Conservation (phyloP, 2,888 invertebrate genomes). For the Amiota communis region DNA sequence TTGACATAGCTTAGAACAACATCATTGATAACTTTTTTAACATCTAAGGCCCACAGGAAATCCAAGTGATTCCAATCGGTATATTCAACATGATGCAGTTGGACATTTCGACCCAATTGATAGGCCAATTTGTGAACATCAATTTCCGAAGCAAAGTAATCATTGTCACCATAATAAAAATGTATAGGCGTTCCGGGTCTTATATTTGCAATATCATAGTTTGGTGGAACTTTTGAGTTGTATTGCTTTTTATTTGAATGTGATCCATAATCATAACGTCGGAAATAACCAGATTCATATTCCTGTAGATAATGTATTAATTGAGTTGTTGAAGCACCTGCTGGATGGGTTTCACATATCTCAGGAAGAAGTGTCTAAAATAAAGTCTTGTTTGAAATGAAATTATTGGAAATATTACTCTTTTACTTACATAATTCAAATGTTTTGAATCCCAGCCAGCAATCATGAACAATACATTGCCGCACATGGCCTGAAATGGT, state of each 20-base stretch:
- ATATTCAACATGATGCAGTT: conserved; percentile 40
- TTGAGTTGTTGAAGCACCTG: conserved; percentile 50
- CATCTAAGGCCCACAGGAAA: conserved; percentile 46
- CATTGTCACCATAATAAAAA: conserved; percentile 50
- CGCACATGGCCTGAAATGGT: conserved; percentile 41
- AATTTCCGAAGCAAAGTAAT: conserved; percentile 35
- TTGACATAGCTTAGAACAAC: neutral
- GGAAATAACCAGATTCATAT: conserved; percentile 43
- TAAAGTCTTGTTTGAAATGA: neutral
- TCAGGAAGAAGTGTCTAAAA: conserved; percentile 39
- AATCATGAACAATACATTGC: conserved; percentile 45
- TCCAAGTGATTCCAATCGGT: conserved; percentile 53
- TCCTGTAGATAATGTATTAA: conserved; percentile 53
- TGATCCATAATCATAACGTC: conserved; percentile 46
- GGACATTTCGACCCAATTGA: conserved; percentile 32
- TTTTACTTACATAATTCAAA: conserved; percentile 54
- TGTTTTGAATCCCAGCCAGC: conserved; percentile 49
- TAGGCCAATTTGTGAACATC: conserved; percentile 45
- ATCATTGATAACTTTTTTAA: conserved; percentile 45
- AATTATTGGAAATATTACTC: neutral
- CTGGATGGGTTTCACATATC: conserved; percentile 50
- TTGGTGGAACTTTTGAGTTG: conserved; percentile 38
- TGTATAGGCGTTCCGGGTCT: conserved; percentile 34
- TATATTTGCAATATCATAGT: conserved; percentile 33
- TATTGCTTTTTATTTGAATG: conserved; percentile 37